Evolutionary conservation across 2,797 vertebrate species (phyloP).

Genomic region (Perdix hodgsoniae): DNA sequence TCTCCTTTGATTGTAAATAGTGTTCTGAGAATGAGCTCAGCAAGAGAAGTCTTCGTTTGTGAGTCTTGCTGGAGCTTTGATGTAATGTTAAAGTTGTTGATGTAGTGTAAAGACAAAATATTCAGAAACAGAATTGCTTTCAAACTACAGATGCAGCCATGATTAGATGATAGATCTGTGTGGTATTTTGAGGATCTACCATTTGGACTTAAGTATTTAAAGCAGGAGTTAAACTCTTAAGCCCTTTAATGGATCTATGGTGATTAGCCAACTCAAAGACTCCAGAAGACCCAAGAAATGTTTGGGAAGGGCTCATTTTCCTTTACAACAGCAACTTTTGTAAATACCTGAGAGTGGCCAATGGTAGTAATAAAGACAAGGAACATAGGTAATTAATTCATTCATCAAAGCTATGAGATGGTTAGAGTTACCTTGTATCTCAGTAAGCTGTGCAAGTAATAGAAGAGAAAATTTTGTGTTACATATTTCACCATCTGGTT

Average conservation of each 20-base stretch:
- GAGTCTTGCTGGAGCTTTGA: background rate
- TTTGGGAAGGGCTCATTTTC: background rate
- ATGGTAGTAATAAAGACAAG: background rate
- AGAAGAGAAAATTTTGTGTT: background rate
- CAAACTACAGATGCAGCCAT: background rate
- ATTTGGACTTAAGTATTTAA: background rate
- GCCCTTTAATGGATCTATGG: background rate
- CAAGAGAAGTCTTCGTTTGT: background rate
- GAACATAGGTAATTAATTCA: background rate
- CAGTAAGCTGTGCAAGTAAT: background rate
- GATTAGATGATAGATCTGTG: background rate
- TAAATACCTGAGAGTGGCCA: background rate
- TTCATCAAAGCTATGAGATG: background rate
- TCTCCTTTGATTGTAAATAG: background rate
- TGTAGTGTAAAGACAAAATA: too few species aligned
- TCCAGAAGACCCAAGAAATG: background rate
- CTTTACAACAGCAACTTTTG: background rate
- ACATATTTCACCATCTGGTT: background rate
- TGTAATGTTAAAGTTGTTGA: background rate
- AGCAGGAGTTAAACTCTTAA: background rate
- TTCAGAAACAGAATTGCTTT: background rate
- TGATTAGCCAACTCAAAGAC: background rate
- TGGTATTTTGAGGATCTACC: conserved; percentile 6
- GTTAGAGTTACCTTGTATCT: background rate
- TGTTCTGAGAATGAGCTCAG: background rate